These are phyloP conservation scores for Drosophila kohkoa DNA, from an alignment of 1,140 invertebrate species.

Conservation along the genomic window DNA sequence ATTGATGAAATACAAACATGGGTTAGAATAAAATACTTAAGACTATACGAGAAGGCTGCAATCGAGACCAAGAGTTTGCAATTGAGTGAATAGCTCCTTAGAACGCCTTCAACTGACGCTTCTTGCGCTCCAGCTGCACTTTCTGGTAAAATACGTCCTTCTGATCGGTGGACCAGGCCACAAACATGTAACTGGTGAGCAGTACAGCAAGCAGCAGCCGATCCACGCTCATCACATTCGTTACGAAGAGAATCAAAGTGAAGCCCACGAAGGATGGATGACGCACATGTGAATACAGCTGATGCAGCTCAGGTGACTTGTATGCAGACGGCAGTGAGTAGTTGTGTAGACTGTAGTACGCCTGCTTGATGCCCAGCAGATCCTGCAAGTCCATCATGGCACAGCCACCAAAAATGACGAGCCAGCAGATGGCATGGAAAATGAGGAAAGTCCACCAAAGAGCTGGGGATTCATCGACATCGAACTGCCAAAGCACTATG, in stretches of 20 bases:
- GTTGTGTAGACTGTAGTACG: constrained; percentile 72
- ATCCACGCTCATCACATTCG: constrained; percentile 85
- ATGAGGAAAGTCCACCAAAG: constrained; percentile 85
- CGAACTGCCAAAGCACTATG: constrained; percentile 85
- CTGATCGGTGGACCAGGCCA: constrained; percentile 86
- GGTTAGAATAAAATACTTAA: constrained; percentile 28
- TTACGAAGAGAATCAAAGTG: constrained; percentile 69
- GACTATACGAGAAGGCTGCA: not conserved
- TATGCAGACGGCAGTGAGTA: constrained; percentile 63
- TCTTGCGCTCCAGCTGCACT: constrained; percentile 67
- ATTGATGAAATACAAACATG: constrained; percentile 31
- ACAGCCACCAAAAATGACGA: constrained; percentile 87
- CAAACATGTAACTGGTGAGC: constrained; percentile 86
- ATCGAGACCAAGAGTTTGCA: not conserved
- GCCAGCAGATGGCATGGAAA: constrained; percentile 86
- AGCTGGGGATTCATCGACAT: constrained; percentile 78
- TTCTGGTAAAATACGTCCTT: constrained; percentile 85
- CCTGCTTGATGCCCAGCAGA: constrained; percentile 87
- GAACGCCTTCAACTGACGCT: constrained; percentile 56
- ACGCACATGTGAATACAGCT: constrained; percentile 74
- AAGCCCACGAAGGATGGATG: constrained; percentile 84
- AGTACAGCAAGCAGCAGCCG: constrained; percentile 85
- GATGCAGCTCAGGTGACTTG: constrained; percentile 71
- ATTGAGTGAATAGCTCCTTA: constrained; percentile 27
- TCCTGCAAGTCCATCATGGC: constrained; percentile 88